Conservation (phyloP, 2,888 invertebrate species). For the Drosophila phalerata region DNA sequence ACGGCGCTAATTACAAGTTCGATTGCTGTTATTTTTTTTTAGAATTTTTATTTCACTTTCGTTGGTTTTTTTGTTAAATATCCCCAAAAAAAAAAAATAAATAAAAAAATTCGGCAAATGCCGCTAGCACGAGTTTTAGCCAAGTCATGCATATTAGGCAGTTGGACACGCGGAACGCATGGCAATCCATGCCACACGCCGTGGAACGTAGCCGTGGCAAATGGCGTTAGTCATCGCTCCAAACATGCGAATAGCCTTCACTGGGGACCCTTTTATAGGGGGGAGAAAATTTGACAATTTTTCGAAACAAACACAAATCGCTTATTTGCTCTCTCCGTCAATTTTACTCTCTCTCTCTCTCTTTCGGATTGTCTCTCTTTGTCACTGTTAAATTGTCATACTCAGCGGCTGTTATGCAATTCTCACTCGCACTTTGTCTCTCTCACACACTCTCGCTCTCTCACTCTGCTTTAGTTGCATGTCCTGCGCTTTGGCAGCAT, state of each 20-base stretch:
- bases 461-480: slow-evolving; percentile 27
- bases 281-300: not conserved
- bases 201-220: slow-evolving; percentile 28
- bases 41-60: slow-evolving; percentile 17
- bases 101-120: not conserved
- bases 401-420: slow-evolving; percentile 30
- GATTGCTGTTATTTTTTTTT: slow-evolving; percentile 14
- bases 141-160: slow-evolving; percentile 32
- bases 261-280: not conserved
- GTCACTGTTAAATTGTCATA: slow-evolving; percentile 9
- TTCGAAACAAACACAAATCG: slow-evolving; percentile 3
- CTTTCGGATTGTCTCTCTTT: not conserved
- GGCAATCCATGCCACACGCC: slow-evolving; percentile 21
- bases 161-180: slow-evolving; percentile 25
- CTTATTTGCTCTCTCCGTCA: not conserved
- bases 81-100: not conserved
- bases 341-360: slow-evolving; percentile 1
- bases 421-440: not conserved
- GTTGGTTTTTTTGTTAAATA: slow-evolving; percentile 1
- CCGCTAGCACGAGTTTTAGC: slow-evolving; percentile 33
- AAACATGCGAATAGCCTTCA: slow-evolving; percentile 20
- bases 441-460: slow-evolving; percentile 7
- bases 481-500: slow-evolving; percentile 48
- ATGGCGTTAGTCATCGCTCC: slow-evolving; percentile 58
- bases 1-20: slow-evolving; percentile 38